These are phyloP conservation scores for Synergus umbraculus DNA, from an alignment of 2,888 invertebrate species.

Conservation along the genomic window DNA sequence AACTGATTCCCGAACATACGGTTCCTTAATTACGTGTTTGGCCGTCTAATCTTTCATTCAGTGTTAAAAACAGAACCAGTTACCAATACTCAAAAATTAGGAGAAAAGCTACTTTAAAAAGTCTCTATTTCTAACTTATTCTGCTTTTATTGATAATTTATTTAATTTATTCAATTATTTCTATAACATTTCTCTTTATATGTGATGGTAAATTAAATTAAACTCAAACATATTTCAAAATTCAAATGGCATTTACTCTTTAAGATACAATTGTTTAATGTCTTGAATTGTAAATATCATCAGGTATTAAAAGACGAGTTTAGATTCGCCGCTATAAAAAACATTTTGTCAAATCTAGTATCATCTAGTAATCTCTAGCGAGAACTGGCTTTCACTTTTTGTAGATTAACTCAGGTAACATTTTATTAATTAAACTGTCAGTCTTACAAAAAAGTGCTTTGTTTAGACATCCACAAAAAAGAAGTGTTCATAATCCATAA, in stretches of 20 bases:
- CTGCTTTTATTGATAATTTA: too few relatives aligned
- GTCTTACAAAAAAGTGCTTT: background rate
- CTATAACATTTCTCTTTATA: too few relatives aligned
- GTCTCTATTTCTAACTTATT: background rate
- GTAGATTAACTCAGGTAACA: background rate
- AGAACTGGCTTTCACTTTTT: background rate
- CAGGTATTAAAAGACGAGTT: background rate
- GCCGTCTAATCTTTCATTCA: background rate
- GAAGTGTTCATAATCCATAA: background rate
- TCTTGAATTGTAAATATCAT: background rate
- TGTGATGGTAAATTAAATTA: too few relatives aligned
- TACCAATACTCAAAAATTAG: background rate
- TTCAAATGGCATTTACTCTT: too few relatives aligned
- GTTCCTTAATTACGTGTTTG: slow-evolving; percentile 25
- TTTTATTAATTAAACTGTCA: background rate
- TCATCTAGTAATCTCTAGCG: slow-evolving; percentile 7
- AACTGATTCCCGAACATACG: slow-evolving; percentile 49
- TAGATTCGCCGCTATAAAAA: background rate
- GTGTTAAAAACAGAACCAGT: background rate
- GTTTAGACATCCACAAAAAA: background rate
- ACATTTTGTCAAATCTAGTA: background rate
- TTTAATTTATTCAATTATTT: too few relatives aligned
- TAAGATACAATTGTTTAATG: background rate
- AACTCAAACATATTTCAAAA: too few relatives aligned
- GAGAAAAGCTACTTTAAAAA: background rate